Evolutionary conservation across 2,113 vertebrate species (phyloP), one percentile per base, ranked within the genome.

Genomic region (Chaetops frenatus): DNA sequence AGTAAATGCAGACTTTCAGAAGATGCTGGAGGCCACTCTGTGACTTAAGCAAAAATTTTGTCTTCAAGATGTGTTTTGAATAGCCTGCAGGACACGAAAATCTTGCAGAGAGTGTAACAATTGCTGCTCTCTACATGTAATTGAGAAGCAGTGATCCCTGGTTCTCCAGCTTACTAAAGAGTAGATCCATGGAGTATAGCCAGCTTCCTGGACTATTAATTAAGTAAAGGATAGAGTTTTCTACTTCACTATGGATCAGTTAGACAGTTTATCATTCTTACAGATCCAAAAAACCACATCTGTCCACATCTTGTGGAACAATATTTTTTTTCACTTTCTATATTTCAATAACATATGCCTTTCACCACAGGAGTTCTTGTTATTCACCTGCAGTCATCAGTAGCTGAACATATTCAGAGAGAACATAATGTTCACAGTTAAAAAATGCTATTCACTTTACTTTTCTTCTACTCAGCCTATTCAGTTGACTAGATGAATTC

Each of bases 1-100:
- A 88, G 62, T 88, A 94, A 91, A 85, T 88, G 48, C 69, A 69
- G 62, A 81, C 33, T 85, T 94, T 65, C 24, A 76, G 90, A 94
- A 58, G 25, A 36, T 71, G 8, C 35, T 91, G 33, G 24, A 51
- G 61, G 45, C 16, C n/a, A 23, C 45, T 53, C 21, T 76, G 36
- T 3, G 2, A 38, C 10, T 57, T 54, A 76, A 60, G 23, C 35
- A 64, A 53, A 33, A 85, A 33, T 95, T 95, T 96, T 92, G 33
- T 72, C 36, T 74, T 91, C 45, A 62, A 62, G 65, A 44, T 8
- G 82, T 92, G 15, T 86, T 94, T 67, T 64, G 19, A 76, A 36
- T 35, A 90, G 60, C 24, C 74, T 84, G 42, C 15, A 18, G 61
- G 61, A 50, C 42, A 44, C 44, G 66, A 47, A 90, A 73, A 65